Base-by-base conservation (phyloP, 2,888 invertebrate genomes). In the Torymus texanus region DNA sequence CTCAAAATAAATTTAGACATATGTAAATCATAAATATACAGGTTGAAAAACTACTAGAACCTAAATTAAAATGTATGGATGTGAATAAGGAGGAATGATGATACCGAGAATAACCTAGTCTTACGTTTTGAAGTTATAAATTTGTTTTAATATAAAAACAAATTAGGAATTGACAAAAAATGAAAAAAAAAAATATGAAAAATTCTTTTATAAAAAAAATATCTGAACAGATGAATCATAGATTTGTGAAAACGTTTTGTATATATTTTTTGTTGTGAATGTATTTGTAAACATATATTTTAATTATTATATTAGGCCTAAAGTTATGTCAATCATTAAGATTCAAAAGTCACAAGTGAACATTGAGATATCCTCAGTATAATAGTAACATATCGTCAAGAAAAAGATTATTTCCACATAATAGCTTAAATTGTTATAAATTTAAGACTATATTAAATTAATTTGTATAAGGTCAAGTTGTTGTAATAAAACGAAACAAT, bases 401-500 rank as follows among this genome's bases (percentile, higher is more conserved):
- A 76, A 73, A 81, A 76, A 81, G 41, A 78, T 79, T 82, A 67
- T 78, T 78, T 78, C 78, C 18, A 13, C 53, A 82, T 81, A 73
- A 81, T 80, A 86, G 88, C 84, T 88, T 86, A 85, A 87, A 87
- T 87, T 87, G 87, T 88, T 88, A 86, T 88, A 87, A 87, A 85
- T 86, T 79, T 85, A 89, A 88, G 87, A 85, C 86, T 89, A 88
- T 86, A 88, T 87, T 88, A 88, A 88, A 87, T 88, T 88, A 88
- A 88, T 89, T 89, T 89, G 89, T 89, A 89, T 87, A 87, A 89
- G 86, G 88, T 87, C 86, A 88, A 88, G 85, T 86, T 88, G 88
- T 88, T 89, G 87, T 88, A 89, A 89, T 89, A 87, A 88, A 88
- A 84, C 83, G 85, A 88, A 89, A 88, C 86, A 86, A 89, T 88